Evolutionary conservation across 2,888 invertebrate species (phyloP), one percentile per base, ranked within the genome.

Genomic region (Eristalinus sepulchralis): DNA sequence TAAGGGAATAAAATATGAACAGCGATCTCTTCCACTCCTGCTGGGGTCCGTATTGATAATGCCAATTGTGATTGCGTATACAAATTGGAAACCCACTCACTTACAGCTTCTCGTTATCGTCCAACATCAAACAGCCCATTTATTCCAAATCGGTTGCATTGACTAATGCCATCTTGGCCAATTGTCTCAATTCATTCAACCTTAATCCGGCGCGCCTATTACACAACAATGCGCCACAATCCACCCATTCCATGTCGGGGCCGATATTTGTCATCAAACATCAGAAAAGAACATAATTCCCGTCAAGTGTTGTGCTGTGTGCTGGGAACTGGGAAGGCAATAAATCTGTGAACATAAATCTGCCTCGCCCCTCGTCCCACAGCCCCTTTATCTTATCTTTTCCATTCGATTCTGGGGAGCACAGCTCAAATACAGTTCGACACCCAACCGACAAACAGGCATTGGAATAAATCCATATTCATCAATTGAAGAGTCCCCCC

Each of bases 381-480:
- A n/a, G 39, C 39, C 3, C 6, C 17, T 17, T 63, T 27, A 47
- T 24, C 68, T 72, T 59, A 64, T 72, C 34, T 66, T 67, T 66
- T 67, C 64, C 36, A 76, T 77, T 77, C 57, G 36, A 59, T 39
- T 67, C 53, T 63, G n/a, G 24, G 47, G 68, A 68, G 62, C 34
- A 63, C 36, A 20, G 13, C 36, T 20, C 22, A 22, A 47, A 17
- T 36, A 36, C 63, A 39, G 17, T 31, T 67, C 63, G 55, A 63
- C 57, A 62, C 27, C 36, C 57, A 59, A 66, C 57, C 66, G 71
- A 66, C 76, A 67, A 39, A 13, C 66, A 70, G 81, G 77, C 72
- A 68, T 75, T 60, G 33, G 57, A 67, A 75, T 60, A 53, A 83
- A 83, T 83, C 83, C 83, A 75, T 83, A 79, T 83, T 86, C 83